Evolutionary conservation across 2,888 invertebrate species (phyloP), one percentile per base, ranked within the genome.

Genomic region (Ctenicera cuprea): DNA sequence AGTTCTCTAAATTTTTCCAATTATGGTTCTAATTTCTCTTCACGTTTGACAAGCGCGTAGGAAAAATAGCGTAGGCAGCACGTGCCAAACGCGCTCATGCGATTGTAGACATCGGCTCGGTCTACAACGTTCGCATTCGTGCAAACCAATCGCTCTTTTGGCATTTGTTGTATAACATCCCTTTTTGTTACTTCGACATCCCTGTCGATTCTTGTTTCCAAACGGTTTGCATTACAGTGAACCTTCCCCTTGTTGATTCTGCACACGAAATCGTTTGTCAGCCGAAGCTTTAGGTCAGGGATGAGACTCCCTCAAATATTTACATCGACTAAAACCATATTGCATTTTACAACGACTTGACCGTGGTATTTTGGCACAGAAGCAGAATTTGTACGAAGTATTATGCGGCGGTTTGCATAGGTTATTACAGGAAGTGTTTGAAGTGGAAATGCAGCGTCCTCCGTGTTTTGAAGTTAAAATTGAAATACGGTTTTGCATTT

Each of bases 401-500:
- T 48, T 48, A 20, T 18, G 9, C 18, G 18, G 2, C 1, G 48
- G 48, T 48, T 48, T 48, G 18, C 48, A 18, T 48, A 20, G 18
- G 48, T 48, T 48, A 48, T 48, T 48, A 48, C 16, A 16, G 48
- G 16, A 14, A 18, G 3, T 16, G 48, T 48, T 48, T 48, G 48
- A 48, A 48, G 48, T 48, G 48, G 18, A 48, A 48, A 48, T 48
- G 18, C 48, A 48, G 18, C 48, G 48, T 2, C n/a, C 41, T 41
- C 5, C 20, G 3, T 48, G 48, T 48, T 48, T 48, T 48, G 18
- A 18, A 48, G 9, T 16, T 48, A 48, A 48, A 48, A 48, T 48
- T 48, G 48, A 48, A 48, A 48, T 20, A 48, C 11, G 18, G 48
- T 11, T 48, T 20, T 48, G 20, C 11, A 48, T 48, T 48, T 48